phyloP scores from a whole-genome alignment of 1,140 invertebrate genomes.

The Ceratina calcarata region DNA sequence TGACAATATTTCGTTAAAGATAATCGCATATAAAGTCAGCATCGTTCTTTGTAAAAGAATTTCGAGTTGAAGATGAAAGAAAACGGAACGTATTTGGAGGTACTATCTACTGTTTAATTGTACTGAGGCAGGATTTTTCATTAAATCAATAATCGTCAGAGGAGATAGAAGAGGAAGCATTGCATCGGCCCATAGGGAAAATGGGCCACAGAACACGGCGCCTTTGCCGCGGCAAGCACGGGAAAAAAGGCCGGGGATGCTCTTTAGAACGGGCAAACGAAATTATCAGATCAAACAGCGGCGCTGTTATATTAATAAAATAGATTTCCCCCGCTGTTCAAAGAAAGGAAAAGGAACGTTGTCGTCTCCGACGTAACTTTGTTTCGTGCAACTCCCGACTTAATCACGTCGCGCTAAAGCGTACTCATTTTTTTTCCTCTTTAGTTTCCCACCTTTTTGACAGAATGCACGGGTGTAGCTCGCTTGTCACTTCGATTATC shows the following conservation, averaged over 20 bases:
- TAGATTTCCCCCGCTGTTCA: conserved; percentile 69
- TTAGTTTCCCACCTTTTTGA: too few species aligned
- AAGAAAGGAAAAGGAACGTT: conserved; percentile 49
- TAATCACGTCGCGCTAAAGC: conserved; percentile 1
- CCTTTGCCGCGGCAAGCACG: conserved; percentile 29
- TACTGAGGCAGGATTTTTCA: background rate
- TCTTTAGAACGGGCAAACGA: conserved; percentile 63
- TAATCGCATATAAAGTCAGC: too few species aligned
- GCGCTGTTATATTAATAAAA: conserved; percentile 75
- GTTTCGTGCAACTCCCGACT: conserved; percentile 69
- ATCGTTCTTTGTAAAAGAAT: too few species aligned
- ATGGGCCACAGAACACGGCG: background rate
- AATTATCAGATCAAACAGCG: conserved; percentile 74
- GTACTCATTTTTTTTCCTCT: background rate
- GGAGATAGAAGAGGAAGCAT: background rate
- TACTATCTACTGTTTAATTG: background rate
- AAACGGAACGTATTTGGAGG: background rate
- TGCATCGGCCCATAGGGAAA: conserved; percentile 23
- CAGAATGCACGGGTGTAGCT: too few species aligned
- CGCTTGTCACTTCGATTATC: too few species aligned
- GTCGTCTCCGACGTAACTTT: conserved; percentile 69
- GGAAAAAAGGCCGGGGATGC: conserved; percentile 39
- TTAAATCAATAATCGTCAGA: conserved; percentile 32
- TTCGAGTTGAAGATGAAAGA: too few species aligned
- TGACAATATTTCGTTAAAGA: too few species aligned